A percentile compares a stretch with the other conserved stretches of the same genome.
These are phyloP conservation scores for Coilia nasus DNA, from an alignment of 2,797 vertebrate genomes.

Conservation along the genomic window DNA sequence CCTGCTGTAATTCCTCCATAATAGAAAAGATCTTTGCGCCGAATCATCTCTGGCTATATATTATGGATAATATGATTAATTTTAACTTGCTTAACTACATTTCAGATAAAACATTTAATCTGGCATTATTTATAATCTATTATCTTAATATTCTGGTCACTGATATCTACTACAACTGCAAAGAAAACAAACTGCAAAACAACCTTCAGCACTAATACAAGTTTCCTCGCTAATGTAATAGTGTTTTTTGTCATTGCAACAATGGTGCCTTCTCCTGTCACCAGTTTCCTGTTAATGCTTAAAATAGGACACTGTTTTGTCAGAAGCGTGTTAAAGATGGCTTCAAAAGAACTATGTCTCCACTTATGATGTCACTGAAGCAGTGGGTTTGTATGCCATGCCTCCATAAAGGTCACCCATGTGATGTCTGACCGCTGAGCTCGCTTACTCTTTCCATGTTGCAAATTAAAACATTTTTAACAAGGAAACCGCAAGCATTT, in stretches of 20 bases:
- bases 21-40: not conserved
- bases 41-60: not conserved
- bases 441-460: slow-evolving; percentile 44
- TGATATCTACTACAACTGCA: no score
- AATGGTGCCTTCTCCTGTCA: not conserved
- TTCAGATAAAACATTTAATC: not conserved
- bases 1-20: not conserved
- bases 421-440: slow-evolving; percentile 20
- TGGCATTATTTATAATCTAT: not conserved
- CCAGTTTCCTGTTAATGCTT: not conserved
- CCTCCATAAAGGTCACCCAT: slow-evolving; percentile 41
- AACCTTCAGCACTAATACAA: not conserved
- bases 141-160: not conserved
- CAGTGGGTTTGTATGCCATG: slow-evolving; percentile 20
- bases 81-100: not conserved
- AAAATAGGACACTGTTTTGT: not conserved
- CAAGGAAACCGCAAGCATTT: slow-evolving; percentile 45
- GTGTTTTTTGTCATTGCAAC: slow-evolving; percentile 12
- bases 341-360: not conserved
- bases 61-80: not conserved
- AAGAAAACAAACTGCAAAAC: no score
- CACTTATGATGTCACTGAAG: not conserved
- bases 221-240: not conserved
- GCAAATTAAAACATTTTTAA: slow-evolving; percentile 45
- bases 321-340: not conserved